Base-by-base conservation (phyloP, 1,140 invertebrate species). In the Brachionus asplanchnoidis region DNA sequence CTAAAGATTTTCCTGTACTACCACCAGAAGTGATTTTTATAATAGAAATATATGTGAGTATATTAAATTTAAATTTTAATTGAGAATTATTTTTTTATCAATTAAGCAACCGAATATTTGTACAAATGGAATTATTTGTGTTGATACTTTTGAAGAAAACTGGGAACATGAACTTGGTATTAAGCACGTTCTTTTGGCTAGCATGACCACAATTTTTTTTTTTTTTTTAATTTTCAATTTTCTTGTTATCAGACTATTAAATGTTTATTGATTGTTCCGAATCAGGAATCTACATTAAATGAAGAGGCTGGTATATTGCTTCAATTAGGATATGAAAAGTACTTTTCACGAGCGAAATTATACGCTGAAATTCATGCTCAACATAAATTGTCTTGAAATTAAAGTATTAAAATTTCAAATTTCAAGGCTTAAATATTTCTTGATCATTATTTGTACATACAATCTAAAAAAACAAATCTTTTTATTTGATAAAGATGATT, bases 101-200 rank as follows among this genome's bases (percentile, higher is more conserved):
- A 17, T 11, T 44, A 2, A 75, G 70, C 96, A 98, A 91, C 96
- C 96, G 42, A 98, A 98, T 92, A 95, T 98, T 86, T 94, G 95
- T 11, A 92, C 92, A 87, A 95, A 94, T 91, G 96, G 96, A 50
- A 96, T 97, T 91, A 97, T 98, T 88, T 98, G 96, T 91, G 97
- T 98, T 0, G 97, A 98, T 90, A 97, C 96, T 79, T 91, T 98
- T 77, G 97, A 97, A 90, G 96, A 95, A 91, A 90, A 98, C 91
- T 98, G 96, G 96, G 96, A 96, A 89, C 93, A 95, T 85, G 95
- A 97, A 92, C 92, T 97, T 87, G 96, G 96, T 89, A 94, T 98
- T 84, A 95, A 95, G 92, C 96, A 98, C 90, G 95, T 97, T 90
- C 92, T 98, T 88, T 90, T 97, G 88, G 95, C 95, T 90, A 91